phyloP scores from a whole-genome alignment of 2,113 vertebrate species.

The Climacteris rufus region DNA sequence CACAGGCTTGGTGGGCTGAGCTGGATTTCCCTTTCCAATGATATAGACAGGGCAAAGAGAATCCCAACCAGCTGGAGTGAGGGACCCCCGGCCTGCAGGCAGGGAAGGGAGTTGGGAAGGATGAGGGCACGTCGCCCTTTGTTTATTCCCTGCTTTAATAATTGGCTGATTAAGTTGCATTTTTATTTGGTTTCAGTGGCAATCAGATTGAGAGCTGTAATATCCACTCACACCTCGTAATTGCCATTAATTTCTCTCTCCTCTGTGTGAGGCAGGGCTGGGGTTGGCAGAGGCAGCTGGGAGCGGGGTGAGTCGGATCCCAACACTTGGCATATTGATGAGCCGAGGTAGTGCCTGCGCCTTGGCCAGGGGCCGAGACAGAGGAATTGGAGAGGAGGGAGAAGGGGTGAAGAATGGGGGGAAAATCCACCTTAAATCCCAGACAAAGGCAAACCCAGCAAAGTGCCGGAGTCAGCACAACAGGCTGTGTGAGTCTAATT shows the following conservation, averaged over 20 bases:
- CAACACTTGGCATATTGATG: neutral
- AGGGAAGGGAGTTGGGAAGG: neutral
- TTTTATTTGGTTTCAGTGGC: conserved; percentile 70
- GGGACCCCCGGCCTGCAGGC: fast-evolving
- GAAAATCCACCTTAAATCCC: conserved; percentile 72
- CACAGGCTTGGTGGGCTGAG: neutral
- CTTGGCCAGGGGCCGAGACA: neutral
- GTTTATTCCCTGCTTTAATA: conserved; percentile 70
- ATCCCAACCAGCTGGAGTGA: neutral
- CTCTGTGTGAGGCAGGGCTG: conserved; percentile 15
- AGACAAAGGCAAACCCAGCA: conserved; percentile 72
- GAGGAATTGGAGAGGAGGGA: neutral
- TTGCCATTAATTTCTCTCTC: conserved; percentile 70
- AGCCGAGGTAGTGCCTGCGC: neutral
- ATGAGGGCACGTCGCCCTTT: neutral
- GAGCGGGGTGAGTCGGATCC: neutral
- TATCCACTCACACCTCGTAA: conserved; percentile 69
- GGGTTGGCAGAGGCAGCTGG: conserved; percentile 42
- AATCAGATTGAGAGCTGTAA: conserved; percentile 67
- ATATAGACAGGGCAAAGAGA: fast-evolving
- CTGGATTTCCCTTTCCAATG: neutral
- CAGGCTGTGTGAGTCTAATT: conserved; percentile 74
- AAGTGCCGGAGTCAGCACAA: conserved; percentile 80
- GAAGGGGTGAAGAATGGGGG: neutral
- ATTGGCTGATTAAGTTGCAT: conserved; percentile 64